These are phyloP conservation scores for Sericinus montela DNA, from an alignment of 2,888 invertebrate species.

Conservation along the genomic window DNA sequence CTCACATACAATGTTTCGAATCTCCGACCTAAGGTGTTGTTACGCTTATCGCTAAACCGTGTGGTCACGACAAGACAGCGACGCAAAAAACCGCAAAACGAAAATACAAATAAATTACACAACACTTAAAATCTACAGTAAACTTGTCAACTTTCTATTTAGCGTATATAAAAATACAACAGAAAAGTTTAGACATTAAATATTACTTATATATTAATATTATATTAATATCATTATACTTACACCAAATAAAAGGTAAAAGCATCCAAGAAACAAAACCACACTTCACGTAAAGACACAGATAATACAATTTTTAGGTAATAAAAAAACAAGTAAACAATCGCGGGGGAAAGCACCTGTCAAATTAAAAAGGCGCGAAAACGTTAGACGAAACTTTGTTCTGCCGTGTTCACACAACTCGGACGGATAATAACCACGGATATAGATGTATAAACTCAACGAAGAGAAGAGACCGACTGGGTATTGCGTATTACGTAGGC, in stretches of 20 bases:
- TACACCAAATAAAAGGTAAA: background rate
- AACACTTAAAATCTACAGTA: too few relatives aligned
- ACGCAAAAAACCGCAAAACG: background rate
- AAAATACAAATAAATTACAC: background rate
- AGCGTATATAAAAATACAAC: too few relatives aligned
- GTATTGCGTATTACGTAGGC: background rate
- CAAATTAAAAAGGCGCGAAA: constrained; percentile 15
- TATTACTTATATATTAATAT: background rate
- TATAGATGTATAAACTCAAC: constrained; percentile 3
- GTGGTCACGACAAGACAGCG: background rate
- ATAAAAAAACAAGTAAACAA: constrained; percentile 20
- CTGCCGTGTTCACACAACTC: constrained; percentile 15
- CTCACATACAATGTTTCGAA: too few relatives aligned
- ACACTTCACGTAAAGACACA: constrained; percentile 13
- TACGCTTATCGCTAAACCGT: too few relatives aligned
- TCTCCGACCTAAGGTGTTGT: too few relatives aligned
- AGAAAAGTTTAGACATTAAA: too few relatives aligned
- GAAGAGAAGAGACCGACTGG: constrained; percentile 19
- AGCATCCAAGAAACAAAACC: constrained; percentile 23
- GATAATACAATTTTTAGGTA: constrained; percentile 1
- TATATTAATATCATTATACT: constrained; percentile 7
- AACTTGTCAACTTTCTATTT: too few relatives aligned
- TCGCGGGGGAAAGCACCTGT: constrained; percentile 20
- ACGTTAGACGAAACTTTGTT: background rate
- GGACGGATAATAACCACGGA: constrained; percentile 26